phyloP scores from a whole-genome alignment of 2,888 invertebrate genomes.

The Drosophila maculinotata region DNA sequence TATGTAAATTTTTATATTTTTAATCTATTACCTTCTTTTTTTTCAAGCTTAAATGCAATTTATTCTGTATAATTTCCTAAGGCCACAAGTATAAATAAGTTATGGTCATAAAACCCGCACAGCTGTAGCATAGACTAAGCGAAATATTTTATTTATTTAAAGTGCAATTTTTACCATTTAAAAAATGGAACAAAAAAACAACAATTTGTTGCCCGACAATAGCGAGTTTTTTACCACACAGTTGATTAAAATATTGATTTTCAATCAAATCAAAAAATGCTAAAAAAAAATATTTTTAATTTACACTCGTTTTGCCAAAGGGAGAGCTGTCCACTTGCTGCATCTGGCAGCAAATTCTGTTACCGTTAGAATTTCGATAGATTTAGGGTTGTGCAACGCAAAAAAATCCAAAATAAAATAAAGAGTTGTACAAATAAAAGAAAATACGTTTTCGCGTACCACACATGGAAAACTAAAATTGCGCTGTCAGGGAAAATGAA shows the following conservation, averaged over 20 bases:
- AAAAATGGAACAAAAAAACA: background rate
- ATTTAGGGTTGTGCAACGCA: constrained; percentile 4
- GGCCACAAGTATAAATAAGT: too few species aligned
- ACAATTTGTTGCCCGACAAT: background rate
- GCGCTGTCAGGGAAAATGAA: constrained; percentile 74
- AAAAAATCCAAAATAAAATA: constrained; percentile 1
- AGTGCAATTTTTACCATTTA: background rate
- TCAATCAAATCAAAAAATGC: constrained; percentile 15
- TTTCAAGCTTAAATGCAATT: too few species aligned
- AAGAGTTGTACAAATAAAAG: constrained; percentile 1
- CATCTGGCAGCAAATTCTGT: constrained; percentile 1
- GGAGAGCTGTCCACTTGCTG: constrained; percentile 18
- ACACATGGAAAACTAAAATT: constrained; percentile 71
- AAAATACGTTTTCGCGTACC: too few species aligned
- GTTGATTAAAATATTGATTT: constrained; percentile 27
- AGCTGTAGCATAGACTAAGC: too few species aligned
- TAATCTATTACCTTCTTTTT: too few species aligned
- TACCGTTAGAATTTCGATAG: constrained; percentile 17
- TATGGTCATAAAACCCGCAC: too few species aligned
- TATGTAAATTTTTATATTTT: too few species aligned
- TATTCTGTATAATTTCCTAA: too few species aligned
- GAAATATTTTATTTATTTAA: background rate
- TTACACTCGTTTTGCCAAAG: constrained; percentile 2
- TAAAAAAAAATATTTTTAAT: background rate
- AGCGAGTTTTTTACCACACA: background rate